Base-by-base conservation (phyloP, 2,888 invertebrate genomes). In the Drosophila stalkeri region DNA sequence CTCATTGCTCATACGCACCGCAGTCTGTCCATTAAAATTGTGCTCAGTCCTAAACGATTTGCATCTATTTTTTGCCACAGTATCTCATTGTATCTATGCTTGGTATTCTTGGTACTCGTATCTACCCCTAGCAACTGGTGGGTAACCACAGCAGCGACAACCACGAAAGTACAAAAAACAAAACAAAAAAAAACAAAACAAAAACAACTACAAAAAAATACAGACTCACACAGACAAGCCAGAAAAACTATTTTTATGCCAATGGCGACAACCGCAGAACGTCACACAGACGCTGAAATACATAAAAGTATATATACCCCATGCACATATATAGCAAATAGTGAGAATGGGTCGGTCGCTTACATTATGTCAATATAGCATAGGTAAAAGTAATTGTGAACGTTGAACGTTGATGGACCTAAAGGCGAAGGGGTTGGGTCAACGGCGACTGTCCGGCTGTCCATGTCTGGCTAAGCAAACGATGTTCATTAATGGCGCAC, bases 401-500 rank as follows among this genome's bases (percentile, higher is more conserved):
- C 20, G 11, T 63, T 37, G 37, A 27, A 27, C 37, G n/a, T 18
- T 18, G 46, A 3, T 2, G 35, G 46, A 6, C 23, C n/a, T n/a
- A 23, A 16, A 16, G 20, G 35, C 27, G 27, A 20, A 6, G 23
- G 39, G 37, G 43, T 33, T 43, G 23, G 43, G 31, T 41, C 41
- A 31, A n/a, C n/a, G 39, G 41, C 56, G 43, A 20, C 43, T 33
- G 33, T 57, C 57, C 57, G 37, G 51, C 31, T 66, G 78, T 74
- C 74, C 70, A 65, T 74, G 84, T 87, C 84, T 84, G 80, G 86
- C 80, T 85, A 87, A 82, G 86, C 88, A 85, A 84, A 84, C 78
- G 86, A 78, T 78, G 83, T 84, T 85, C 84, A 84, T 84, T 84
- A 84, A 87, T 85, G 84, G 86, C 84, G 88, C 88, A 84, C 84